Evolutionary conservation across 1,140 invertebrate species (phyloP), one percentile per base, ranked within the genome.

Genomic region (Cherax destructor): DNA sequence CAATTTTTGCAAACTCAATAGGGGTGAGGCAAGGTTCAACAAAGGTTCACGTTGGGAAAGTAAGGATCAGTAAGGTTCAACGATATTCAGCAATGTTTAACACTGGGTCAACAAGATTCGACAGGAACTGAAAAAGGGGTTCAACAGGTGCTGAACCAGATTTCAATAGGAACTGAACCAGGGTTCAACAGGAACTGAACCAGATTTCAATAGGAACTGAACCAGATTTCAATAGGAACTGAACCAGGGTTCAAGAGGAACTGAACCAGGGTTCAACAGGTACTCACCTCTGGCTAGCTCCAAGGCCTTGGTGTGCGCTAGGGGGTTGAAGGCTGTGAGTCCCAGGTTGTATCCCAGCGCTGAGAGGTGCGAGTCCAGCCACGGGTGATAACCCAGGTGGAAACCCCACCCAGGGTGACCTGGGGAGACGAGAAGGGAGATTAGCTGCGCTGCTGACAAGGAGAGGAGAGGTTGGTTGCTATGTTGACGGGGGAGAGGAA

Each of bases 351-450:
- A 91, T 2, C 88, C 88, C 7, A 91, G 83, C 10, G 88, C 88
- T 13, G 88, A 91, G 24, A 91, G 88, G 74, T 91, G 88, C 3
- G 88, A 91, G 47, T 91, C 88, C 30, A 91, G 83, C 88, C 88
- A 91, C 49, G 88, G 88, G 76, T 91, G 88, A 69, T 91, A 91
- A 56, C 88, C 88, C 50, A 91, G 47, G 61, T 69, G 88, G 83
- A 91, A 91, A 4, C 88, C 88, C 88, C 88, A 91, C n/a, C 88
- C 88, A 1, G 88, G 88, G 56, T 91, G 88, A 65, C 88, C 88
- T 91, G 74, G 6, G 76, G 49, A 56, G 52, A 56, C 52, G 11
- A 56, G 6, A 7, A 0, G 52, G 6, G 81, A n/a, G 69, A 30
- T 16, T 7, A 13, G 7, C 52, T 13, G 11, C 6, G 0, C 52